A percentile compares a stretch with the other conserved stretches of the same genome.
phyloP scores from a whole-genome alignment of 2,797 vertebrate genomes.

The Sebastes variabilis region DNA sequence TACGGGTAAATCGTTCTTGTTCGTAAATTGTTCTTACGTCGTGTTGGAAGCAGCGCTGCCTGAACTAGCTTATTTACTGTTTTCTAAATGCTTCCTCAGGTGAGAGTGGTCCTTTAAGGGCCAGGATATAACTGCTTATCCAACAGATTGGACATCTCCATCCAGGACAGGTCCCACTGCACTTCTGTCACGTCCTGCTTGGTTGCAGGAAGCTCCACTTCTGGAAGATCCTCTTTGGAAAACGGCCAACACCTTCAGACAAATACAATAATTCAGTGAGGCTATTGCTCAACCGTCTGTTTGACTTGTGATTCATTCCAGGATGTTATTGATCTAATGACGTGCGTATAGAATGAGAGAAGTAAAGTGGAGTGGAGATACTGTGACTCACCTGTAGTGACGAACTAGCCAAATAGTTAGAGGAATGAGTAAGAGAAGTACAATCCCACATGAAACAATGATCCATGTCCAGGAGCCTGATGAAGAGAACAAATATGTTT shows the following conservation, averaged over 20 bases:
- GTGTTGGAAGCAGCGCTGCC: neutral
- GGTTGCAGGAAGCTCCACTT: slow-evolving; percentile 68
- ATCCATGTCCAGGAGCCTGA: slow-evolving; percentile 71
- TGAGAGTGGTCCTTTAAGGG: slow-evolving; percentile 15
- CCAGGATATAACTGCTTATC: slow-evolving; percentile 57
- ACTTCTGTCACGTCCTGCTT: slow-evolving; percentile 80
- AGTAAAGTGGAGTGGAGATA: neutral
- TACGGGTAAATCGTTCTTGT: no score
- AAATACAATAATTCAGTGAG: slow-evolving; percentile 1
- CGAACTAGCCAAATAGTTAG: slow-evolving; percentile 45
- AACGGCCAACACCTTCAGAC: slow-evolving; percentile 44
- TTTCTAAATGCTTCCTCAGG: neutral
- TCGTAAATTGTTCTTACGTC: no score
- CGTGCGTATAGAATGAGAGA: neutral
- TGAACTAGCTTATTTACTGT: neutral
- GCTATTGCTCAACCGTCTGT: neutral
- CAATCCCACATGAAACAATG: slow-evolving; percentile 27
- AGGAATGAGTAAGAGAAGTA: slow-evolving; percentile 64
- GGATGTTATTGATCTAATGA: neutral
- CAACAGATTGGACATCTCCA: slow-evolving; percentile 81
- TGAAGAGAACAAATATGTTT: slow-evolving; percentile 1
- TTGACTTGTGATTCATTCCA: neutral
- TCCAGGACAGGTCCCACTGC: slow-evolving; percentile 84
- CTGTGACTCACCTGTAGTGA: slow-evolving; percentile 50
- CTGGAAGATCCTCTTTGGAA: slow-evolving; percentile 42